Conservation (phyloP, 2,113 vertebrate genomes). For the Cariama cristata region DNA sequence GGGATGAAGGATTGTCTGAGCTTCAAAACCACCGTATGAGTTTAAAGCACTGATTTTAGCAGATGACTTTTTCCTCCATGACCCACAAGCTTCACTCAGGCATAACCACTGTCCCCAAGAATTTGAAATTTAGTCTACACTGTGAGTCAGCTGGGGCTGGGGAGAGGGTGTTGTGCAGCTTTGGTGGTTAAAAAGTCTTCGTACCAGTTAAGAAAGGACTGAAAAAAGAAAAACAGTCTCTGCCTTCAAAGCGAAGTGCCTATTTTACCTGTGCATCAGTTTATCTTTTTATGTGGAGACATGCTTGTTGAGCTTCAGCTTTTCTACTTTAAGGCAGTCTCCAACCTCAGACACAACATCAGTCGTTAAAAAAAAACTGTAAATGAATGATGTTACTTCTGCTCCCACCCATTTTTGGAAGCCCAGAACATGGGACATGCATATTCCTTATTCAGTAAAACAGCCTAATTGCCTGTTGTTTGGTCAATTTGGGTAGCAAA, state of each 20-base stretch:
- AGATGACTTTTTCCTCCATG: background rate
- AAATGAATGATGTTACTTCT: background rate
- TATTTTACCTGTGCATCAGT: background rate
- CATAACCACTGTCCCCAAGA: background rate
- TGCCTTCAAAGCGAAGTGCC: background rate
- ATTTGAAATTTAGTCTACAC: background rate
- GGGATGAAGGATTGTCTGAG: background rate
- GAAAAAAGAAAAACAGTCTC: background rate
- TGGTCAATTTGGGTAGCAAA: constrained; percentile 28
- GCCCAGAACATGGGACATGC: background rate
- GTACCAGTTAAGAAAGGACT: background rate
- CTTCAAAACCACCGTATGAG: background rate
- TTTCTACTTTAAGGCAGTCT: background rate
- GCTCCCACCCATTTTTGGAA: background rate
- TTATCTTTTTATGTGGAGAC: background rate
- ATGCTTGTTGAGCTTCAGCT: background rate
- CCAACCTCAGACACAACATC: background rate
- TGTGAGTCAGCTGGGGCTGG: background rate
- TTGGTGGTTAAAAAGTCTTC: background rate
- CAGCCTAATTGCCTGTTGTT: constrained; percentile 15
- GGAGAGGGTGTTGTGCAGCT: background rate
- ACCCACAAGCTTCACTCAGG: background rate
- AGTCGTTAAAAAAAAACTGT: background rate
- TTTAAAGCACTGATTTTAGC: background rate
- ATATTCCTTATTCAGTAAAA: background rate